Base-by-base conservation (phyloP, 1,140 invertebrate species). In the Magallana angulata region DNA sequence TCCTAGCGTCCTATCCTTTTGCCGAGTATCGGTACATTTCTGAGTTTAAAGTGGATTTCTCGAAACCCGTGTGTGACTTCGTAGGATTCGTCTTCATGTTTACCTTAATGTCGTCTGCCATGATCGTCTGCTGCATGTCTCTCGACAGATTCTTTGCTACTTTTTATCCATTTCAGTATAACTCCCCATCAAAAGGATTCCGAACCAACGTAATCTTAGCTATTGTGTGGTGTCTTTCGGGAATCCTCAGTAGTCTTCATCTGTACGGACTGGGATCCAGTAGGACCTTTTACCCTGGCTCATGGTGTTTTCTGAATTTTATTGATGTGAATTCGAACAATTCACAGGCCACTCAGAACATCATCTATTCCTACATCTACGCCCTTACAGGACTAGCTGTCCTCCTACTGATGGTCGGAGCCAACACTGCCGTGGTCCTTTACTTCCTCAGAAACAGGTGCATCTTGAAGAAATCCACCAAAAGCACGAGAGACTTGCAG, bases 241-340 rank as follows among this genome's bases (percentile, higher is more conserved):
- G 91, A 6, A 48, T 93, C 18, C 89, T 95, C 64, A 91, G 93
- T 7, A 85, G 90, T 11, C 89, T 95, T 24, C 95, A 94, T 8
- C 89, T 95, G 12, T 90, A 94, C 56, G 93, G 93, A 9, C 87
- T 95, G 8, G 94, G 94, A 0, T 58, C 81, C 30, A 92, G 90
- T 76, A 90, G 91, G 9, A 59, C 90, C 7, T 93, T 93, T 59
- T 94, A 92, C 90, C 94, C 94, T 0, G 91, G 92, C 4, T 94
- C 94, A 48, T 95, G 95, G 95, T 95, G 94, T 88, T 95, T 95
- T 91, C 91, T 94, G 84, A 94, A 94, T 86, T 93, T 93, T 62
- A 88, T 84, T n/a, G 89, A 89, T 80, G 82, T 85, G 0, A 80
- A 90, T 81, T 16, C 85, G 6, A 64, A 82, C 71, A 85, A 90